Base-by-base conservation (phyloP, 1,140 invertebrate species). In the Holotrichia oblita region DNA sequence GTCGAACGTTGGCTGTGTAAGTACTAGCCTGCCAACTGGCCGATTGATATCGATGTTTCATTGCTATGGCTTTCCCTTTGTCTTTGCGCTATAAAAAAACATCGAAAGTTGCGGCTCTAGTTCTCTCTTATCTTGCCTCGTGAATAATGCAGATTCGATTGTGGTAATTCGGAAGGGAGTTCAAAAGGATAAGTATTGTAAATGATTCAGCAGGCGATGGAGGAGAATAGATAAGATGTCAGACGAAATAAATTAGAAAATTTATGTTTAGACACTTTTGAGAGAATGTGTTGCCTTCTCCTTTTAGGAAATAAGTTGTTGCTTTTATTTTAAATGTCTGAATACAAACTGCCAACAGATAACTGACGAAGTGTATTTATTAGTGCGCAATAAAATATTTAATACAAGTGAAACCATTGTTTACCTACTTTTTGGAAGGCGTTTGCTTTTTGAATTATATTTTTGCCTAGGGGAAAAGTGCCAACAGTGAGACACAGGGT, bases 41-140 rank as follows among this genome's bases (percentile, higher is more conserved):
- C 61, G 61, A 69, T 69, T 69, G 61, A 34, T 69, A 69, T 69
- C 61, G 61, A 69, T 69, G 61, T 69, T 69, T 69, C 20, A 34
- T 69, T 69, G 61, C 61, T 17, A 34, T 10, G 61, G 12, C 10
- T 69, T 69, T 69, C 61, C 61, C 61, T 69, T 69, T 69, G 61
- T 69, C 61, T 69, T 69, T 69, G 61, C 61, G 61, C 61, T 34
- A 34, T 69, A 64, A 69, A 27, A 69, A 22, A 69, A 27, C 48
- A 17, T 55, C 48, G 48, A 55, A 55, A 17, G 48, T 55, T 55
- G 27, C 17, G 48, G 48, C 48, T 14, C 17, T 55, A 14, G 48
- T 55, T 55, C 48, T 55, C 2, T n/a, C 17, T 55, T 55, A 55
- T 55, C 48, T 55, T 14, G 14, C 48, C 48, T 55, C 17, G 48